Conservation (phyloP, 2,888 invertebrate genomes). For the Heliconius charithonia region DNA sequence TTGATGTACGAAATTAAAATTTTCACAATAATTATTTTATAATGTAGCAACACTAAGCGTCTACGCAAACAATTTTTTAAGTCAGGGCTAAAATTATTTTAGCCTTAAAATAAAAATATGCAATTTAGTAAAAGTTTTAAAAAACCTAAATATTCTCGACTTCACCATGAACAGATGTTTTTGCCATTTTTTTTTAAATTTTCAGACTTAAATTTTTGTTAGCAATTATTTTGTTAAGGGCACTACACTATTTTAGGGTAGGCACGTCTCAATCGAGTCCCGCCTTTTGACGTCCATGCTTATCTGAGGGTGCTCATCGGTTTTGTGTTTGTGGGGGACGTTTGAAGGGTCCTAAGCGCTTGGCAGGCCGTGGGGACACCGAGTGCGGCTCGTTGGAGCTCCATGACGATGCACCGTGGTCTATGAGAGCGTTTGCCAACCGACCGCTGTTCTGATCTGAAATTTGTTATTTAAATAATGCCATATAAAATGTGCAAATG, state of each 20-base stretch:
- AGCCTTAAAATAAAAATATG: neutral
- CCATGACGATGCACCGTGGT: conserved; percentile 79
- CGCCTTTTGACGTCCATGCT: neutral
- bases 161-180: too few relatives aligned
- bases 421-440: conserved; percentile 85
- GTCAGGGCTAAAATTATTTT: neutral
- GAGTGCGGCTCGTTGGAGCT: conserved; percentile 61
- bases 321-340: conserved; percentile 70
- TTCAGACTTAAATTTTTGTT: neutral
- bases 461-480: conserved; percentile 30
- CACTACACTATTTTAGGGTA: neutral
- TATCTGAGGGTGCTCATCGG: conserved; percentile 58
- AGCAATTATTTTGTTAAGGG: neutral
- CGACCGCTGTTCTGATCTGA: conserved; percentile 73
- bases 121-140: too few relatives aligned
- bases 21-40: neutral
- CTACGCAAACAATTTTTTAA: neutral
- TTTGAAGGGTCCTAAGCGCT: conserved; percentile 87
- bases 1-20: neutral
- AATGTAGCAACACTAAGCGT: neutral
- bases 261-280: neutral
- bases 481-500: too few relatives aligned
- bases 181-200: neutral
- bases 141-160: neutral
- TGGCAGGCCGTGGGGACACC: conserved; percentile 87